Percentiles rank a stretch among this genome's conserved stretches.
phyloP scores from a whole-genome alignment of 1,140 invertebrate genomes.

The Drosophila mojavensis region DNA sequence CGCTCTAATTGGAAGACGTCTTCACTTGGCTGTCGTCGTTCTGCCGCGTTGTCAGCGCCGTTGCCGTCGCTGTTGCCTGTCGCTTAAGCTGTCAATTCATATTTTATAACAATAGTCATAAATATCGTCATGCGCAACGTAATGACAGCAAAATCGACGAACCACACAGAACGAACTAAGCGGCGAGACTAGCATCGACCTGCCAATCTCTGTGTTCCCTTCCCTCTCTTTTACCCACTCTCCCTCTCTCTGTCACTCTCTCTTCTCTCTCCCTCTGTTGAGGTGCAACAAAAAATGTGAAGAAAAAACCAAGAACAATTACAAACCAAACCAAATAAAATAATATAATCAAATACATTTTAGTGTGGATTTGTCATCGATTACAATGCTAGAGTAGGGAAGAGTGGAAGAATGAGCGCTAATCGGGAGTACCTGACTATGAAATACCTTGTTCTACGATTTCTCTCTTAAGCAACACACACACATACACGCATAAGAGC shows the following conservation, averaged over 20 bases:
- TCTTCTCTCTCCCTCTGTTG: neutral
- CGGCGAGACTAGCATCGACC: constrained; percentile 7
- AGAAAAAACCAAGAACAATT: constrained; percentile 39
- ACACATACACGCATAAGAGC: too few species aligned
- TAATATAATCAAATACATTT: constrained; percentile 78
- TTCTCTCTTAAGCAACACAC: too few species aligned
- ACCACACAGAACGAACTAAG: constrained; percentile 14
- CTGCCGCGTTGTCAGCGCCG: neutral
- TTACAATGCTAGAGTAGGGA: too few species aligned
- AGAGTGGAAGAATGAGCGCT: too few species aligned
- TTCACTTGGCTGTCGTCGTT: constrained; percentile 40
- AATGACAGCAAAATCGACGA: constrained; percentile 74
- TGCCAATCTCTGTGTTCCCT: neutral
- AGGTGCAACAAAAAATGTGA: neutral
- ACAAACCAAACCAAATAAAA: constrained; percentile 10
- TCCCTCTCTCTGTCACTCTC: neutral
- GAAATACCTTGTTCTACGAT: too few species aligned
- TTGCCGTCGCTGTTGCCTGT: constrained; percentile 39
- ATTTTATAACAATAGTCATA: constrained; percentile 83
- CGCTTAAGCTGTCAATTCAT: constrained; percentile 77
- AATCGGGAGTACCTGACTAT: too few species aligned
- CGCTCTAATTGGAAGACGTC: constrained; percentile 77
- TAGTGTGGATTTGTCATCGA: constrained; percentile 78
- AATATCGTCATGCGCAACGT: constrained; percentile 78
- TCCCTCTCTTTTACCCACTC: neutral